Percentiles rank a stretch among this genome's conserved stretches.
Evolutionary conservation across 2,888 invertebrate species (phyloP).

Genomic region (Cepaea hortensis): DNA sequence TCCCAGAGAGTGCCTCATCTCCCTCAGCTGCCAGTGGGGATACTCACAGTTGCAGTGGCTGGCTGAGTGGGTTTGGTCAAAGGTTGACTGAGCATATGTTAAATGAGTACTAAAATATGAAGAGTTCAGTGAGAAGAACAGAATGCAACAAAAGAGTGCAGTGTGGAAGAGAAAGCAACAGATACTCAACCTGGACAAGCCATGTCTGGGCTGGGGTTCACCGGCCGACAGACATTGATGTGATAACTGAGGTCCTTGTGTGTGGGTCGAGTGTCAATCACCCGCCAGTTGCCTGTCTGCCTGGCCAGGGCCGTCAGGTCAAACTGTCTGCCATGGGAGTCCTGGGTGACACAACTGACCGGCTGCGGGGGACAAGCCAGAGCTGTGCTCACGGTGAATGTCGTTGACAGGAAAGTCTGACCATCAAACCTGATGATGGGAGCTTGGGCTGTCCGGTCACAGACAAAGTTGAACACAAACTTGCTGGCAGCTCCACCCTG

Average conservation of each 20-base stretch:
- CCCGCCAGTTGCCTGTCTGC: conserved; percentile 64
- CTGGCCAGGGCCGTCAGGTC: conserved; percentile 67
- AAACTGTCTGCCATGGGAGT: conserved; percentile 66
- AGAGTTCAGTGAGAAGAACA: no score
- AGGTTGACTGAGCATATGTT: no score
- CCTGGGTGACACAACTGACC: conserved; percentile 65
- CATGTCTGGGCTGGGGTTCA: conserved; percentile 60
- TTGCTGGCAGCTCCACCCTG: conserved; percentile 11
- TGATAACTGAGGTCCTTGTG: conserved; percentile 65
- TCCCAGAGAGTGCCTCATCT: no score
- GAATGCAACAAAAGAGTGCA: background rate
- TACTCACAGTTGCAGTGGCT: no score
- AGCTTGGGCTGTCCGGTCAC: conserved; percentile 55
- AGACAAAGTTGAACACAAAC: conserved; percentile 60
- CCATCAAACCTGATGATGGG: conserved; percentile 58
- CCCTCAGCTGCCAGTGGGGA: no score
- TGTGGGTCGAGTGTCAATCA: conserved; percentile 58
- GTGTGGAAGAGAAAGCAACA: background rate
- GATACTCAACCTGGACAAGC: conserved; percentile 65
- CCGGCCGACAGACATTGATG: conserved; percentile 74
- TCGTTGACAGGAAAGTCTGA: conserved; percentile 54
- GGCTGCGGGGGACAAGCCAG: conserved; percentile 65
- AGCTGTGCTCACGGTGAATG: conserved; percentile 66
- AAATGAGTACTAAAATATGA: no score
- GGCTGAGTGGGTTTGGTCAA: no score